phyloP scores from a whole-genome alignment of 2,797 vertebrate species.

The Mionectes olivaceus region DNA sequence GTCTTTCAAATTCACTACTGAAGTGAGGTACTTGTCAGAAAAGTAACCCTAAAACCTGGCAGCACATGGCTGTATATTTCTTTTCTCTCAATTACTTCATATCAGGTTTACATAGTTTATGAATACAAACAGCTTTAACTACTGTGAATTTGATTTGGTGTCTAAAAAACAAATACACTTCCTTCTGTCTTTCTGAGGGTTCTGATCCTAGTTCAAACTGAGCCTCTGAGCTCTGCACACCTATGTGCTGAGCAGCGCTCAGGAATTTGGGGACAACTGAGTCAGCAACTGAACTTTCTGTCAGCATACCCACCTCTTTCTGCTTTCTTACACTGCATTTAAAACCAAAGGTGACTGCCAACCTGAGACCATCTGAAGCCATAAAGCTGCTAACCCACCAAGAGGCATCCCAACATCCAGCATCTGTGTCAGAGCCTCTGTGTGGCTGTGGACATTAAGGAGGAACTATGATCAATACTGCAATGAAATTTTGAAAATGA shows the following conservation, averaged over 20 bases:
- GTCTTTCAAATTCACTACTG: neutral
- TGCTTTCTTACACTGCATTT: neutral
- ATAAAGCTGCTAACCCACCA: neutral
- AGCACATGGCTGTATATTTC: neutral
- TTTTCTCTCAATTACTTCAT: neutral
- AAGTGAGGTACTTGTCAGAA: neutral
- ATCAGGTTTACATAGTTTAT: neutral
- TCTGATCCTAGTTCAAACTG: neutral
- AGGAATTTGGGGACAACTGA: neutral
- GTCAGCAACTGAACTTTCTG: neutral
- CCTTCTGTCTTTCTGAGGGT: neutral
- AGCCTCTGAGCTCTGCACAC: neutral
- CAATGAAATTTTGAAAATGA: neutral
- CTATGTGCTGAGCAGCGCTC: neutral
- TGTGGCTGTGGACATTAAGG: neutral
- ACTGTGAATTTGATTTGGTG: neutral
- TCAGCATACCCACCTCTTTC: neutral
- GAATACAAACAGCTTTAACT: neutral
- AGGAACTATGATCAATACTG: neutral
- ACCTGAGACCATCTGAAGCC: neutral
- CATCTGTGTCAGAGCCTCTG: neutral
- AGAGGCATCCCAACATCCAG: neutral
- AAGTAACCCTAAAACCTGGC: neutral
- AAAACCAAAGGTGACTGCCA: neutral
- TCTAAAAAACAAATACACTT: neutral